Conservation (phyloP, 2,113 vertebrate species). For the Zapus hudsonius region DNA sequence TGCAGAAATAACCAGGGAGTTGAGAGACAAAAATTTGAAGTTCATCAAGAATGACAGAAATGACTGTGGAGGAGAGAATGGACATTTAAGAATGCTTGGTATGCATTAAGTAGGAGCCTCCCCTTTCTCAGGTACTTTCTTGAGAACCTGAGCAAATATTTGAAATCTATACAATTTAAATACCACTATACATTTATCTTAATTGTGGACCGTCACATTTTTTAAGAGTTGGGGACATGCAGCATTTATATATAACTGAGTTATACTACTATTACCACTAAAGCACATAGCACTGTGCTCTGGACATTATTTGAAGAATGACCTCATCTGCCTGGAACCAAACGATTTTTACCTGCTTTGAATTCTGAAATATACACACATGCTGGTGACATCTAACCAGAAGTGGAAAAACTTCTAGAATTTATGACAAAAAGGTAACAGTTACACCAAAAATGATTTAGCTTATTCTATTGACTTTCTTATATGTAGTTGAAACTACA, state of each 20-base stretch:
- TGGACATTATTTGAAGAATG: not conserved
- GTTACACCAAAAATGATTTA: not conserved
- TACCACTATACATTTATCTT: slow-evolving; percentile 8
- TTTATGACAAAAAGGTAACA: not conserved
- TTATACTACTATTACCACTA: not conserved
- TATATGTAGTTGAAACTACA: not conserved
- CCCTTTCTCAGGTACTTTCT: slow-evolving; percentile 52
- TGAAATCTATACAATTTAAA: slow-evolving; percentile 63
- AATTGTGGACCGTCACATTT: slow-evolving; percentile 40
- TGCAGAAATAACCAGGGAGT: slow-evolving; percentile 33
- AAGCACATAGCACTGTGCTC: not conserved
- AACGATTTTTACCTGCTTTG: not conserved
- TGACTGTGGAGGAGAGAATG: not conserved
- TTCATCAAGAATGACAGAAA: slow-evolving; percentile 34
- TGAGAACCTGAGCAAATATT: slow-evolving; percentile 67
- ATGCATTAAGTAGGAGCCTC: slow-evolving; percentile 23
- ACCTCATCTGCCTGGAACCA: not conserved
- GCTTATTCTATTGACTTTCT: not conserved
- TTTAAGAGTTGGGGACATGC: not conserved
- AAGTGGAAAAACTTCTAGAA: not conserved
- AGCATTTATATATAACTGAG: not conserved
- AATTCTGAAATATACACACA: not conserved
- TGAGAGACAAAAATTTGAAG: not conserved
- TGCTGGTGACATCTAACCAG: not conserved
- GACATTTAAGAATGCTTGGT: slow-evolving; percentile 60